These are phyloP conservation scores for Corapipo altera DNA, from an alignment of 2,113 vertebrate species.

Conservation along the genomic window DNA sequence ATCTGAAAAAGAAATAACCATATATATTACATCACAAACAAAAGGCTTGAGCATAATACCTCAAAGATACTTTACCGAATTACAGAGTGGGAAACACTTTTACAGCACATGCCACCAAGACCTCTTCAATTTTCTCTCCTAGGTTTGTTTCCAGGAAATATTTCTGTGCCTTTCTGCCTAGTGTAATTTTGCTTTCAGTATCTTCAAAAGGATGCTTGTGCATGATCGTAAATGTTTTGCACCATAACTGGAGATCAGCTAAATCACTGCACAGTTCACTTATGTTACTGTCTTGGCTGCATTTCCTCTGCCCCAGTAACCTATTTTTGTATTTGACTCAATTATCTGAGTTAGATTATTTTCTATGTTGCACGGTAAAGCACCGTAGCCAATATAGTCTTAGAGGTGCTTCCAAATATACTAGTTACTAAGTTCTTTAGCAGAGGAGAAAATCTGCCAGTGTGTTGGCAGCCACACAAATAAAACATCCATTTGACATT, in stretches of 20 bases:
- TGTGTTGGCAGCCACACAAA: not conserved
- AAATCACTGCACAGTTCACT: not conserved
- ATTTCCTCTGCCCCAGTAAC: not conserved
- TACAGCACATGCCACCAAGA: not conserved
- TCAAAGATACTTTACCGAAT: not conserved
- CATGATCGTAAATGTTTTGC: not conserved
- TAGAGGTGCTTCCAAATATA: not conserved
- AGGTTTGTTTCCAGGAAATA: not conserved
- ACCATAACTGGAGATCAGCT: not conserved
- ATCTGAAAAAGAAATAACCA: constrained; percentile 73
- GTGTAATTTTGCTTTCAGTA: not conserved
- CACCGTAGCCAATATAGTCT: not conserved
- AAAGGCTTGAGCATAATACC: not conserved
- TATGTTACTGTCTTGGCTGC: not conserved
- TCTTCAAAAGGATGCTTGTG: not conserved
- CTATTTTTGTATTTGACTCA: not conserved
- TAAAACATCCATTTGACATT: not conserved
- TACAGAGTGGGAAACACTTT: not conserved
- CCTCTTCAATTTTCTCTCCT: not conserved
- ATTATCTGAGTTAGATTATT: not conserved
- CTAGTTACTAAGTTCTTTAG: not conserved
- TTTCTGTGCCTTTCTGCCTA: not conserved
- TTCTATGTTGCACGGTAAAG: not conserved
- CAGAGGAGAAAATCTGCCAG: not conserved
- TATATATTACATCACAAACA: not conserved